Evolutionary conservation across 1,140 invertebrate species (phyloP).

Genomic region (Caenorhabditis elegans): WBcel235 BX284602.5:6653501-6654000

Average conservation of each 20-base stretch:
- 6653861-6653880: not conserved
- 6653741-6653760: slow-evolving; percentile 53
- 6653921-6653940: not conserved
- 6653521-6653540: too few species aligned
- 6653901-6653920: not conserved
- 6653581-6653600: slow-evolving; percentile 52
- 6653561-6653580: slow-evolving; percentile 58
- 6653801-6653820: slow-evolving; percentile 41
- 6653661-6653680: not conserved
- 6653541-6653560: slow-evolving; percentile 58
- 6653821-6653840: not conserved
- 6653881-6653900: not conserved
- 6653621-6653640: slow-evolving; percentile 57
- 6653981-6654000: too few species aligned
- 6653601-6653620: slow-evolving; percentile 57
- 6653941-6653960: not conserved
- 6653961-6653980: not conserved
- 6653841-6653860: not conserved
- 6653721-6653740: slow-evolving; percentile 48
- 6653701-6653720: slow-evolving; percentile 54
- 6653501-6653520: not conserved
- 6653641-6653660: slow-evolving; percentile 53
- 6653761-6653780: slow-evolving; percentile 59
- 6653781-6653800: slow-evolving; percentile 58
- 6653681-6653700: slow-evolving; percentile 3